Conservation (phyloP, 92 coral and sea anemone species). For the Zoanthus sansibaricus region DNA sequence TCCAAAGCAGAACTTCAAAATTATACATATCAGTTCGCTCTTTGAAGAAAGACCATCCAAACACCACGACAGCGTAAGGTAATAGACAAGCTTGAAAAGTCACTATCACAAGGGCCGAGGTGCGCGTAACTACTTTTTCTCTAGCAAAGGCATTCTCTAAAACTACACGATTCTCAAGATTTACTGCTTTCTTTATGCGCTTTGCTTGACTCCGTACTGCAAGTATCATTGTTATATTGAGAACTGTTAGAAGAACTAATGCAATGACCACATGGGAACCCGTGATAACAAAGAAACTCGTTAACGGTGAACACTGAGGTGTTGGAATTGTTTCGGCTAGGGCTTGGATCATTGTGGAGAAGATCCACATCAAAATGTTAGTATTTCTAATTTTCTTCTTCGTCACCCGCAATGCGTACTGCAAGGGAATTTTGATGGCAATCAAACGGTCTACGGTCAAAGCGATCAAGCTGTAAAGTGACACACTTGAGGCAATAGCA, state of each 20-base stretch:
- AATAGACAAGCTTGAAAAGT: background rate
- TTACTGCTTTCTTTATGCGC: background rate
- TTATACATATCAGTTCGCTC: background rate
- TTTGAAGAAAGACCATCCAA: background rate
- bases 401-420: background rate
- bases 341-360: too few relatives aligned
- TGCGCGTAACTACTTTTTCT: background rate
- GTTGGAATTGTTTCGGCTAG: background rate
- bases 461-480: background rate
- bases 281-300: background rate
- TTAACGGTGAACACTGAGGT: background rate
- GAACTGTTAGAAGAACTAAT: background rate
- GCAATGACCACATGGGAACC: background rate
- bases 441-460: background rate
- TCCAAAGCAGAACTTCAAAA: background rate
- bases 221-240: background rate
- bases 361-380: background rate
- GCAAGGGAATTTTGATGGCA: conserved; percentile 5
- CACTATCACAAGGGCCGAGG: background rate
- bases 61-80: background rate
- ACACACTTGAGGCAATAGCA: background rate
- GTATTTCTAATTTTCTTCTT: background rate
- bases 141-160: background rate
- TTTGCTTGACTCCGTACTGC: background rate
- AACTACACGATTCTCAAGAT: background rate